A percentile compares a stretch with the other conserved stretches of the same genome.
phyloP scores from a whole-genome alignment of 2,888 invertebrate genomes.

The Lithosia quadra region DNA sequence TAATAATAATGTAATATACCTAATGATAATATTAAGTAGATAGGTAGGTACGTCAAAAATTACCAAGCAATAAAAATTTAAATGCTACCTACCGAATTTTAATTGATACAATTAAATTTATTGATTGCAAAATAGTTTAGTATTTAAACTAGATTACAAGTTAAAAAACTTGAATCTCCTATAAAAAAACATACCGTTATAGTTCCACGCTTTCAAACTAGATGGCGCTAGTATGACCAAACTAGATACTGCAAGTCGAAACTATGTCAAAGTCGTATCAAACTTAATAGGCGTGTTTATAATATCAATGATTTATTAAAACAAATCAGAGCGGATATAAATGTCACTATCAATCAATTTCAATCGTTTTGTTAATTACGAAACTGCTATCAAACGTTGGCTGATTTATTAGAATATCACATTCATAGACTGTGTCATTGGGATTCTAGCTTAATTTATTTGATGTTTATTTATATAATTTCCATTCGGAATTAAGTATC shows the following conservation, averaged over 20 bases:
- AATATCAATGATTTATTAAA: constrained; percentile 65
- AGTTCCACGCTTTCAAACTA: constrained; percentile 55
- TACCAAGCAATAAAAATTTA: not conserved
- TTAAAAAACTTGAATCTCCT: not conserved
- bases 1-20: no score
- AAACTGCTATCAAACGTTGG: constrained; percentile 44
- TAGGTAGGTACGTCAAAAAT: no score
- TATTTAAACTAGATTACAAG: no score
- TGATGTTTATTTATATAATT: constrained; percentile 39
- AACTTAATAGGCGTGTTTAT: constrained; percentile 66
- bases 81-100: no score
- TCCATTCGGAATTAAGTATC: constrained; percentile 13
- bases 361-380: constrained; percentile 49
- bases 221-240: constrained; percentile 70
- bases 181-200: constrained; percentile 6
- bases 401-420: constrained; percentile 46
- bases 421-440: constrained; percentile 51
- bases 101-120: no score
- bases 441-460: constrained; percentile 37
- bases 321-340: constrained; percentile 65
- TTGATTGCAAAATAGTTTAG: no score
- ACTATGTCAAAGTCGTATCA: constrained; percentile 74
- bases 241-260: constrained; percentile 41
- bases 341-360: constrained; percentile 62
- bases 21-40: no score